A percentile compares a stretch with the other conserved stretches of the same genome.
Evolutionary conservation across 1,140 invertebrate species (phyloP).

Genomic region (Drosophila sp.): DNA sequence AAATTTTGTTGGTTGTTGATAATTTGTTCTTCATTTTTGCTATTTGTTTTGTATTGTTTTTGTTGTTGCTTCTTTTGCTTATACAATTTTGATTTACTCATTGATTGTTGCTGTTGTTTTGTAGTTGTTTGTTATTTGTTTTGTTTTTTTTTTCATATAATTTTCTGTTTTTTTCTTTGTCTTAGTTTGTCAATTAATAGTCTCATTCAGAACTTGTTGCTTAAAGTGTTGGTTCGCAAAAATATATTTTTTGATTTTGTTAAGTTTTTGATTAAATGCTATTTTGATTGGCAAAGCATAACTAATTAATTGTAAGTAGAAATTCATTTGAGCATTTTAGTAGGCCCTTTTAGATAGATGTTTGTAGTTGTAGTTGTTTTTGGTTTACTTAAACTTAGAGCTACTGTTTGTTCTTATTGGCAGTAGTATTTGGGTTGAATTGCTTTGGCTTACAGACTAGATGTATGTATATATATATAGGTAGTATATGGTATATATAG

Average conservation of each 20-base stretch:
- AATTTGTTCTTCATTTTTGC: slow-evolving; percentile 16
- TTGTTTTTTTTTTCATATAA: slow-evolving; percentile 22
- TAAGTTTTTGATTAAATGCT: slow-evolving; percentile 50
- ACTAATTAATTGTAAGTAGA: slow-evolving; percentile 27
- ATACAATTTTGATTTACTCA: slow-evolving; percentile 34
- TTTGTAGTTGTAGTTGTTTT: slow-evolving; percentile 16
- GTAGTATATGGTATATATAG: background rate
- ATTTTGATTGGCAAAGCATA: slow-evolving; percentile 57
- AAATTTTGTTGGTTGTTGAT: slow-evolving; percentile 27
- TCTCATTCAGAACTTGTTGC: slow-evolving; percentile 83
- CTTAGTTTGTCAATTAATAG: slow-evolving; percentile 68
- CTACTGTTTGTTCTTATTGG: slow-evolving; percentile 83
- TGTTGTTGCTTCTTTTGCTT: slow-evolving; percentile 5
- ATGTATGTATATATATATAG: slow-evolving; percentile 18
- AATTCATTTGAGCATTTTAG: slow-evolving; percentile 42
- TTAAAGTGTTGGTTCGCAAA: slow-evolving; percentile 74
- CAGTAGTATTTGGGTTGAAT: slow-evolving; percentile 61
- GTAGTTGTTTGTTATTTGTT: slow-evolving; percentile 17
- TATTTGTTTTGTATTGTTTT: slow-evolving; percentile 7
- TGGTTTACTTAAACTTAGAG: slow-evolving; percentile 52
- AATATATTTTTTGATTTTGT: slow-evolving; percentile 80
- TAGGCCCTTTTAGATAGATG: slow-evolving; percentile 40
- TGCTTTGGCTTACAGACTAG: slow-evolving; percentile 30
- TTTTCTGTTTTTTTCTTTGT: slow-evolving; percentile 19
- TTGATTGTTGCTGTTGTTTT: slow-evolving; percentile 17